phyloP scores from a whole-genome alignment of 2,113 vertebrate genomes.

The Phylloscopus trochiloides region DNA sequence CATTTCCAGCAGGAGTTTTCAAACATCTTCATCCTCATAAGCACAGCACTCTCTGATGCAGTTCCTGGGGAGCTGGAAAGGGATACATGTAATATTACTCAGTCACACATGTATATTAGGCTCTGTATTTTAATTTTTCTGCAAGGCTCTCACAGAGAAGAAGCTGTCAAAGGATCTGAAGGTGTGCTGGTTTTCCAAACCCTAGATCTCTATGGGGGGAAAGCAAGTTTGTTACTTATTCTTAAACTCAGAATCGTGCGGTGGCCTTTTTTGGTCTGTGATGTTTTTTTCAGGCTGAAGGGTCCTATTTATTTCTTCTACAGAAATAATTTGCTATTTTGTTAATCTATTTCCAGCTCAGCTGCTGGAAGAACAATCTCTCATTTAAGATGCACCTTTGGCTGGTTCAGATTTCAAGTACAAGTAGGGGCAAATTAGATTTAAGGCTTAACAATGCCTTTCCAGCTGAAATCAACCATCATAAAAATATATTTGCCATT shows the following conservation, averaged over 20 bases:
- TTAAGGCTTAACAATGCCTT: background rate
- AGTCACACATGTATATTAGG: background rate
- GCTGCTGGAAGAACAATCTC: background rate
- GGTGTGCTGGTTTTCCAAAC: background rate
- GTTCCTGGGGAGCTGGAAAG: background rate
- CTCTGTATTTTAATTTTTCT: background rate
- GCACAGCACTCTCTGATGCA: background rate
- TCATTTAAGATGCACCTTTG: background rate
- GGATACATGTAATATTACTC: background rate
- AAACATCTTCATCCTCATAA: background rate
- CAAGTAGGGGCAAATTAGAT: background rate
- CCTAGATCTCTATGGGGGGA: background rate
- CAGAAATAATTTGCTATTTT: background rate
- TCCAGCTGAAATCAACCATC: background rate
- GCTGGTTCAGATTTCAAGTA: background rate
- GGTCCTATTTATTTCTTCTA: background rate
- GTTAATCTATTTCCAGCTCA: background rate
- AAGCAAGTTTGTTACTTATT: background rate
- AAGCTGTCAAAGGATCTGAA: background rate
- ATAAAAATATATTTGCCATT: background rate
- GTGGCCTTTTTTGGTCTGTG: fast-evolving
- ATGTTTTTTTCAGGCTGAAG: background rate
- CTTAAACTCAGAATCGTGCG: background rate
- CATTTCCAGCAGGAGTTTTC: background rate
- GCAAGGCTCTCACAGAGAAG: background rate